A percentile compares a stretch with the other conserved stretches of the same genome.
phyloP scores from a whole-genome alignment of 2,797 vertebrate species.

The Smutsia gigantea region DNA sequence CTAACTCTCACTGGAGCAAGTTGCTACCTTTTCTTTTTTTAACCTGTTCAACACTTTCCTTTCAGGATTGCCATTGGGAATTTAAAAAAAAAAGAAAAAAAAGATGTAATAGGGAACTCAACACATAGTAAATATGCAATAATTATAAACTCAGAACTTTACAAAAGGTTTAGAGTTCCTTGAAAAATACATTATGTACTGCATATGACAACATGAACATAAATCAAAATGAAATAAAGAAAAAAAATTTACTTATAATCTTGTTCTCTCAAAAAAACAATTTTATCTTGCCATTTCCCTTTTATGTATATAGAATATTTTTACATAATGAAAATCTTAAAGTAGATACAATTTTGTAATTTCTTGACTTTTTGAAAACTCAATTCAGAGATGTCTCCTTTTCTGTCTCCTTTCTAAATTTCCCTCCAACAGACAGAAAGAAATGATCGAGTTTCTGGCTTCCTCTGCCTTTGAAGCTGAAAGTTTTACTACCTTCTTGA shows the following conservation, averaged over 20 bases:
- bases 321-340: constrained; percentile 53
- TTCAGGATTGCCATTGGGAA: not conserved
- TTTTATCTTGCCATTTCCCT: constrained; percentile 11
- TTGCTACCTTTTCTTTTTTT: not conserved
- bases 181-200: constrained; percentile 1
- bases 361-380: constrained; percentile 49
- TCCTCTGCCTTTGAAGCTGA: not conserved
- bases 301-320: constrained; percentile 52
- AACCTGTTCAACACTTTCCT: not conserved
- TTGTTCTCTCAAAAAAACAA: not conserved
- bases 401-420: constrained; percentile 35
- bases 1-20: not conserved
- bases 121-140: not conserved
- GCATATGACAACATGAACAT: not conserved
- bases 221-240: constrained; percentile 55
- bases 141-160: constrained; percentile 34
- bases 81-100: not conserved
- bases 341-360: constrained; percentile 55
- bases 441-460: not conserved
- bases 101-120: not conserved
- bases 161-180: not conserved
- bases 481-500: constrained; percentile 24
- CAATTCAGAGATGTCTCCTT: constrained; percentile 42
- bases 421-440: not conserved
- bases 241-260: constrained; percentile 26